Base-by-base conservation (phyloP, 1,140 invertebrate species). In the Drosophila bifasciata region DNA sequence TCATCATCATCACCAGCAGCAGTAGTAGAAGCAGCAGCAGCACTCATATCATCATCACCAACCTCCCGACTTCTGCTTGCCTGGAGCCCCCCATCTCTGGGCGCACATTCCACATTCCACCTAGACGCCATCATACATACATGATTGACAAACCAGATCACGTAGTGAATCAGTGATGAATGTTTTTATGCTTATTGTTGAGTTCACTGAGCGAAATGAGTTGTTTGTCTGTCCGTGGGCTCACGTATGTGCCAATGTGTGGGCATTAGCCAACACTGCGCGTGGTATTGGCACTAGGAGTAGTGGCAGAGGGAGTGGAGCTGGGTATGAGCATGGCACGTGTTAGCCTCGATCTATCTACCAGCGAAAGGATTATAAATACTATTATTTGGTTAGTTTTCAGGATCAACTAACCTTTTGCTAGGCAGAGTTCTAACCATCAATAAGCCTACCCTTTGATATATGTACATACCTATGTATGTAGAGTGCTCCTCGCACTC, bases 141-240 rank as follows among this genome's bases (percentile, higher is more conserved):
- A 88, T 83, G 88, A 86, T 86, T 86, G 83, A 72, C 49, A 69
- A 88, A 76, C 56, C 81, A 88, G 62, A 84, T 81, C 83, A 86
- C 83, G 83, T 86, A 86, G 64, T 83, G 83, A 86, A 86, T 86
- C 83, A 79, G 83, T 86, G 83, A 86, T 86, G 83, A 86, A 86
- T 86, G 83, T 88, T 86, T 86, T 86, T 86, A 88, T 86, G 81
- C 81, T 86, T 86, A 86, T 88, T 86, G 83, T 81, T 81, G 78
- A 88, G 83, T 86, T 86, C 81, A 88, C 73, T 86, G 83, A 88
- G 84, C 75, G 83, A 88, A 88, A 86, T 86, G 78, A 88, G 83
- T 86, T 86, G 83, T 86, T 86, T 86, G 81, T 86, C 81, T 76
- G 60, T 67, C 44, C 13, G 56, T 53, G 36, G 36, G 55, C 57